Evolutionary conservation across 2,113 vertebrate species (phyloP).

Genomic region (Equus przewalskii): DNA sequence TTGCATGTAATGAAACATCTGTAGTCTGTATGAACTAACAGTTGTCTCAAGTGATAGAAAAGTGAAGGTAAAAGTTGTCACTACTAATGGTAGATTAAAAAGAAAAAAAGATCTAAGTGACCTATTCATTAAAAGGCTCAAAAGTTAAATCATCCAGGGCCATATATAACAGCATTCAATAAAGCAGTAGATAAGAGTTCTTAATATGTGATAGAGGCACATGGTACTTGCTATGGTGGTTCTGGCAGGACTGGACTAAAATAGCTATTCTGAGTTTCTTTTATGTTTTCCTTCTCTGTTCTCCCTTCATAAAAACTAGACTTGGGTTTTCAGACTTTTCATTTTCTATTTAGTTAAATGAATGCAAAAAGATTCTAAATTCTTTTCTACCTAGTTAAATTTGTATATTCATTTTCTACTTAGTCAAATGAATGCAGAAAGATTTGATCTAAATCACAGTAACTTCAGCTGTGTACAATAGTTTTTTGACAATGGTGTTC

Average conservation of each 20-base stretch:
- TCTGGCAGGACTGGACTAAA: constrained; percentile 11
- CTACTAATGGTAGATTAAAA: neutral
- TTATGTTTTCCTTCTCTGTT: neutral
- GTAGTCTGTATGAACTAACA: neutral
- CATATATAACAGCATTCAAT: neutral
- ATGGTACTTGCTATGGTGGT: neutral
- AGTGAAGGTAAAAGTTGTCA: constrained; percentile 41
- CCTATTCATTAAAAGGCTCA: neutral
- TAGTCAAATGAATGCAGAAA: constrained; percentile 57
- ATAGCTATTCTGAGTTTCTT: neutral
- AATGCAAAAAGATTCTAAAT: constrained; percentile 27
- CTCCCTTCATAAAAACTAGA: constrained; percentile 39
- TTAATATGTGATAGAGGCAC: neutral
- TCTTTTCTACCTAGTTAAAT: no score
- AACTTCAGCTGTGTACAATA: neutral
- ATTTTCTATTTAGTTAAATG: constrained; percentile 7
- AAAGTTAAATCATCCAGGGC: neutral
- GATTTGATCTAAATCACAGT: constrained; percentile 21
- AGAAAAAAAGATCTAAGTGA: neutral
- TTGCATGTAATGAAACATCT: neutral
- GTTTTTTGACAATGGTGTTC: constrained; percentile 17
- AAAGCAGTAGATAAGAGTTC: neutral
- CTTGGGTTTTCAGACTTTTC: constrained; percentile 32
- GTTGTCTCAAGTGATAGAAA: neutral
- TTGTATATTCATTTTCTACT: neutral